A percentile compares a stretch with the other conserved stretches of the same genome.
Conservation (phyloP, 37 sponge, comb jelly and placozoan species). For the Eunapius fragilis region DNA sequence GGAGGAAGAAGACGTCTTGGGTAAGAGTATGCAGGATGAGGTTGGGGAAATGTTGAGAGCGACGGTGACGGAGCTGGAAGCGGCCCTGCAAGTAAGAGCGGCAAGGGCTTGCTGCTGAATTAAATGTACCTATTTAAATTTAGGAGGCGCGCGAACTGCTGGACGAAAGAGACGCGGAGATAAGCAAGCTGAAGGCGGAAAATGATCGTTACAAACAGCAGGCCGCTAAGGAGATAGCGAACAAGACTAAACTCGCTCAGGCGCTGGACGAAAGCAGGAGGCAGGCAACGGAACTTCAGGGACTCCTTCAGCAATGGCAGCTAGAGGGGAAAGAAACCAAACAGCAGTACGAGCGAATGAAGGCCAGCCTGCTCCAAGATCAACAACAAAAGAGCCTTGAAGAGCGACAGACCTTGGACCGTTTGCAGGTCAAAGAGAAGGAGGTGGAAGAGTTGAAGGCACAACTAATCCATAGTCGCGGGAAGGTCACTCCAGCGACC, state of each 20-base stretch:
- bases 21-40: slow-evolving; percentile 18
- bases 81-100: slow-evolving; percentile 33
- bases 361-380: slow-evolving; percentile 33
- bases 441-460: slow-evolving; percentile 48
- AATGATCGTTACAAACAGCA: slow-evolving; percentile 59
- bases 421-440: slow-evolving; percentile 22
- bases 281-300: slow-evolving; percentile 64
- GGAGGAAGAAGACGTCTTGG: neutral
- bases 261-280: slow-evolving; percentile 57
- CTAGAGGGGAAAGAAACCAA: slow-evolving; percentile 55
- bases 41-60: slow-evolving; percentile 41
- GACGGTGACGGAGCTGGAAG: slow-evolving; percentile 50
- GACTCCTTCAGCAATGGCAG: slow-evolving; percentile 72
- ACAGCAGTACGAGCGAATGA: slow-evolving; percentile 25
- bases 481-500: neutral
- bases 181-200: slow-evolving; percentile 35
- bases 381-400: neutral
- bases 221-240: slow-evolving; percentile 71
- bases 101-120: neutral
- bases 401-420: slow-evolving; percentile 9
- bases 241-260: slow-evolving; percentile 74
- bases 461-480: slow-evolving; percentile 44
- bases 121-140: neutral
- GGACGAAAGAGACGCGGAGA: slow-evolving; percentile 50
- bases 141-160: slow-evolving; percentile 56